Base-by-base conservation (phyloP, 2,888 invertebrate genomes). In the Hirtodrosophila duncani region DNA sequence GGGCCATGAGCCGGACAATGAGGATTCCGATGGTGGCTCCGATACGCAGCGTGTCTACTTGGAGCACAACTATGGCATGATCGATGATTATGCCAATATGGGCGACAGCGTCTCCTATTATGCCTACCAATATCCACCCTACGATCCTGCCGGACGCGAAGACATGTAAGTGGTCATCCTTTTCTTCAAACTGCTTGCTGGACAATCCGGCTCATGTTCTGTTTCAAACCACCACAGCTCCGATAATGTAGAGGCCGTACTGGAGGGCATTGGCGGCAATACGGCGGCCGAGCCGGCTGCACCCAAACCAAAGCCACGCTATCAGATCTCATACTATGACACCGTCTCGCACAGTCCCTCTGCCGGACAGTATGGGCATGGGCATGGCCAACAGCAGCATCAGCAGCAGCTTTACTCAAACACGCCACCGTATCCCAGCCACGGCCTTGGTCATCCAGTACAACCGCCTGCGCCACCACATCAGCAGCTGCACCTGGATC, bases 1-100 rank as follows among this genome's bases (percentile, higher is more conserved):
- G 39, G 92, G 91, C 0, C 92, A 92, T 86, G 92, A 92, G 82
- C 92, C 92, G 37, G 92, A 92, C 84, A 92, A 92, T 87, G 92
- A 92, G 87, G 92, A 92, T 69, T 92, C 92, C 1, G 92, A 92
- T 87, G 92, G 92, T 64, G 83, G 84, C 20, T 92, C 92, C 27
- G 92, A 92, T 51, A 88, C 89, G 50, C 89, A 91, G 68, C 85
- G 86, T 43, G 86, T 86, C 41, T 92, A 92, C 75, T 87, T 92
- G 70, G 91, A 91, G 63, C 92, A 92, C 74, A 88, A 89, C 62
- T 86, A 89, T 50, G 85, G 86, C 62, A 79, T 84, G 81, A 85
- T 85, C 34, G 85, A 85, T 53, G 85, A 86, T 38, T 85, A 84
- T 67, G 82, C 84, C 24, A 84, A 85, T 59, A 77, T 85, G 78